These are phyloP conservation scores for Alectura lathami DNA, from an alignment of 2,113 vertebrate genomes.

Conservation along the genomic window DNA sequence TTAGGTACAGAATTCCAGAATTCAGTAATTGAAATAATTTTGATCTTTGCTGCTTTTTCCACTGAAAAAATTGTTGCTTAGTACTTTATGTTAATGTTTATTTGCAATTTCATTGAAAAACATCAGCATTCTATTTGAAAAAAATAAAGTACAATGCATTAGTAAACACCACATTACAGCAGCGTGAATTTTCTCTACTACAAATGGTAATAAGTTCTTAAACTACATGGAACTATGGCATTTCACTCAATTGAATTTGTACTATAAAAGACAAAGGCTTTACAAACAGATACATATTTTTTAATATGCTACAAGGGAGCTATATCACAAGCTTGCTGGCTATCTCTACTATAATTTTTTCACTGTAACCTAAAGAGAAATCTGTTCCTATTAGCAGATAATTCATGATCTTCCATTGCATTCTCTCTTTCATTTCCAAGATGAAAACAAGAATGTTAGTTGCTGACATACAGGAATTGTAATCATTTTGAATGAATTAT, in stretches of 20 bases:
- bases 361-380: neutral
- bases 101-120: neutral
- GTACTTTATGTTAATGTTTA: neutral
- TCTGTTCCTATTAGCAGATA: neutral
- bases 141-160: neutral
- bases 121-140: neutral
- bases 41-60: neutral
- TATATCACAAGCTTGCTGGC: neutral
- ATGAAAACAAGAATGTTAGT: neutral
- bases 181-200: neutral
- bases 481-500: neutral
- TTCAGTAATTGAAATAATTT: neutral
- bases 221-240: neutral
- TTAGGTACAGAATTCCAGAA: neutral
- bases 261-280: neutral
- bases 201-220: neutral
- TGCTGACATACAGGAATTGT: neutral
- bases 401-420: neutral
- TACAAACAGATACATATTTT: neutral
- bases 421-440: neutral
- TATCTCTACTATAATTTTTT: neutral
- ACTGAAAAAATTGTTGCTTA: neutral
- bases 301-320: neutral
- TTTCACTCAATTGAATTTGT: neutral
- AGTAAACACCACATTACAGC: neutral